Conservation (phyloP, 1,140 invertebrate genomes). For the Cataglyphis hispanica region DNA sequence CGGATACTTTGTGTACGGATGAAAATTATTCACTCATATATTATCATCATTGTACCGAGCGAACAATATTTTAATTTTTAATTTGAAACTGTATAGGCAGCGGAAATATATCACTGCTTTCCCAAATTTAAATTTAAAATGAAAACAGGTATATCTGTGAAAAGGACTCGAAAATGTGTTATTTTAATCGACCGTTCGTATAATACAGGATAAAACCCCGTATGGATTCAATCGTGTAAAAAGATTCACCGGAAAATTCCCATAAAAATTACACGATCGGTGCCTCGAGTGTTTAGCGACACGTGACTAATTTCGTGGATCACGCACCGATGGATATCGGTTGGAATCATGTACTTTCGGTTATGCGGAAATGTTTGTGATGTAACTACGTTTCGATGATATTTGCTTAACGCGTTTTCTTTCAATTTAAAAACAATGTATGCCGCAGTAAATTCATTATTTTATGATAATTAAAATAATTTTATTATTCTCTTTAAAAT, state of each 20-base stretch:
- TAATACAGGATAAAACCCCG: constrained; percentile 26
- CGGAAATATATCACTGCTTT: background rate
- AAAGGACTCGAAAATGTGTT: constrained; percentile 26
- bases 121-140: constrained; percentile 40
- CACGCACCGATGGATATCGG: constrained; percentile 46
- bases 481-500: constrained; percentile 9
- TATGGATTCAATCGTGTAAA: constrained; percentile 56
- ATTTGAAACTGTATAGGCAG: constrained; percentile 16
- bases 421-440: constrained; percentile 39
- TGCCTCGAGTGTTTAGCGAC: constrained; percentile 53
- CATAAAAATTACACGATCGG: constrained; percentile 60
- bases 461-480: constrained; percentile 25
- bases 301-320: constrained; percentile 59
- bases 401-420: constrained; percentile 51
- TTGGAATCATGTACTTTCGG: constrained; percentile 44
- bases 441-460: background rate
- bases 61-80: constrained; percentile 46
- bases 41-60: background rate
- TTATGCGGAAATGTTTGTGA: constrained; percentile 27
- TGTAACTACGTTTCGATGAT: constrained; percentile 36
- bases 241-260: constrained; percentile 51
- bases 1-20: background rate
- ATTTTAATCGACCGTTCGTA: constrained; percentile 40
- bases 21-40: background rate
- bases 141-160: background rate